A percentile compares a stretch with the other conserved stretches of the same genome.
phyloP scores from a whole-genome alignment of 2,888 invertebrate species.

The Gymnocheta viridis region DNA sequence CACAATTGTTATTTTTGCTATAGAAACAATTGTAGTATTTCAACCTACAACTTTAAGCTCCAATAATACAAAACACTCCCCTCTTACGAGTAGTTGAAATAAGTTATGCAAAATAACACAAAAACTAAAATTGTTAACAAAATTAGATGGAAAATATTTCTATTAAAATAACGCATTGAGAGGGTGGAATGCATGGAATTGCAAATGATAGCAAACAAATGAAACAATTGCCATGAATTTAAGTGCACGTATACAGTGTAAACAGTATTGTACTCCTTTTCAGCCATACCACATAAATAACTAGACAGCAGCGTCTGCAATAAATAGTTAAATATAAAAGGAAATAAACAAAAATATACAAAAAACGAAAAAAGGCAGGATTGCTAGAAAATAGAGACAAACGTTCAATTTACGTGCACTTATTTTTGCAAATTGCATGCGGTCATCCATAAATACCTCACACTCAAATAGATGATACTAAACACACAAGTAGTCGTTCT shows the following conservation, averaged over 20 bases:
- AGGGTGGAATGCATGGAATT: slow-evolving; percentile 10
- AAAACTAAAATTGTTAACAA: slow-evolving; percentile 23
- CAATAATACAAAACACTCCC: not conserved
- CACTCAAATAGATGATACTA: slow-evolving; percentile 54
- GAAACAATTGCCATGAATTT: slow-evolving; percentile 49
- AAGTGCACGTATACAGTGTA: slow-evolving; percentile 2
- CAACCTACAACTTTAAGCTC: not conserved
- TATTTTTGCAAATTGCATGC: slow-evolving; percentile 70
- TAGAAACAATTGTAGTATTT: not conserved
- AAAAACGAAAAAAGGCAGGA: slow-evolving; percentile 1
- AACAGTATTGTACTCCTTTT: slow-evolving; percentile 5
- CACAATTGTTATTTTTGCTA: not conserved
- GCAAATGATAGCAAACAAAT: slow-evolving; percentile 45
- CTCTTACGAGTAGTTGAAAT: not conserved
- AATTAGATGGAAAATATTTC: slow-evolving; percentile 39
- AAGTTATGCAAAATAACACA: not conserved
- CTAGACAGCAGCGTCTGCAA: slow-evolving; percentile 53
- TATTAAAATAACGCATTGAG: not conserved
- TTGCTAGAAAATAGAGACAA: slow-evolving; percentile 58
- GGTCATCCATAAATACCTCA: slow-evolving; percentile 69
- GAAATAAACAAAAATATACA: slow-evolving; percentile 24
- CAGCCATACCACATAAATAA: slow-evolving; percentile 29
- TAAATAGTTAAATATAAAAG: slow-evolving; percentile 50
- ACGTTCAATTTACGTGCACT: slow-evolving; percentile 67
- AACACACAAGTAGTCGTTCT: slow-evolving; percentile 6